These are phyloP conservation scores for Saccopteryx leptura DNA, from an alignment of 2,113 vertebrate genomes.

Conservation along the genomic window DNA sequence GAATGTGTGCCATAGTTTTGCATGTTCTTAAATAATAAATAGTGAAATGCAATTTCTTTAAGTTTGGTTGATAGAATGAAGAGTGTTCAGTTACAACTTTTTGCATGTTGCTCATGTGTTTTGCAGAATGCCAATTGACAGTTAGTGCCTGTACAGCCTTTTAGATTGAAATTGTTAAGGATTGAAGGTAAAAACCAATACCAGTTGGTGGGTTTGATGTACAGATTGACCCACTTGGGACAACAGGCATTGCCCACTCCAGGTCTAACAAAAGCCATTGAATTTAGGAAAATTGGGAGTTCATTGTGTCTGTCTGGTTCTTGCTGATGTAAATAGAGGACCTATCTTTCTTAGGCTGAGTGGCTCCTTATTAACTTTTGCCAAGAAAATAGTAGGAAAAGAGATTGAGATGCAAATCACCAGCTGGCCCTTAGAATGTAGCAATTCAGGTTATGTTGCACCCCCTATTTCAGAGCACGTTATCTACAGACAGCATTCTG, in stretches of 20 bases:
- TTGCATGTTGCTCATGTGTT: neutral
- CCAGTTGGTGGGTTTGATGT: neutral
- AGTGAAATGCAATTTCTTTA: slow-evolving; percentile 3
- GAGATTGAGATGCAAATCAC: slow-evolving; percentile 56
- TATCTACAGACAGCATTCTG: slow-evolving; percentile 46
- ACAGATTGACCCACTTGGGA: neutral
- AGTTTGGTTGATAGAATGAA: neutral
- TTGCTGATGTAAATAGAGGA: neutral
- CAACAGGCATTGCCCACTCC: neutral
- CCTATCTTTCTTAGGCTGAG: neutral
- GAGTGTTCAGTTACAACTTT: neutral
- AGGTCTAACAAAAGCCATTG: neutral
- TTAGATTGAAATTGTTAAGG: neutral
- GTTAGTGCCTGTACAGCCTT: neutral
- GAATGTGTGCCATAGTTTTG: neutral
- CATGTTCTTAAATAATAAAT: neutral
- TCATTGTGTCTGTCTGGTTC: neutral
- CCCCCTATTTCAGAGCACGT: slow-evolving; percentile 38
- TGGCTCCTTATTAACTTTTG: slow-evolving; percentile 60
- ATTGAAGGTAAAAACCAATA: neutral
- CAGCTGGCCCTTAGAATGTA: neutral
- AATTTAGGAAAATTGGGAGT: neutral
- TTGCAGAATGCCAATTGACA: neutral
- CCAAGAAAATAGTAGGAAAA: slow-evolving; percentile 55
- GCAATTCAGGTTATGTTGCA: slow-evolving; percentile 41